Conservation (phyloP, 2,113 vertebrate species). For the Hippolais icterina region DNA sequence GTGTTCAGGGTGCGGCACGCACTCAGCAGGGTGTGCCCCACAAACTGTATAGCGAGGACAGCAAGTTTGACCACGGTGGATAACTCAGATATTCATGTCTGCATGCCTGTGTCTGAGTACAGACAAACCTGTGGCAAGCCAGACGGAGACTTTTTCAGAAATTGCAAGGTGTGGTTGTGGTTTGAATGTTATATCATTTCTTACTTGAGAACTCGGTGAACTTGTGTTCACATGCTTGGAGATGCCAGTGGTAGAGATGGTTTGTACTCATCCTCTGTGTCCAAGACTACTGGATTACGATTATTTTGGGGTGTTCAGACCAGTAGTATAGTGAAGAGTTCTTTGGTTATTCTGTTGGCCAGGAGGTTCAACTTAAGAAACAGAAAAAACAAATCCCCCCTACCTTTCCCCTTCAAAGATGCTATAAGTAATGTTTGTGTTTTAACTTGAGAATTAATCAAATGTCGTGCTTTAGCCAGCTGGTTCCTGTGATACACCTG, state of each 20-base stretch:
- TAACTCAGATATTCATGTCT: not conserved
- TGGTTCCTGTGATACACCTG: not conserved
- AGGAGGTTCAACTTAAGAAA: not conserved
- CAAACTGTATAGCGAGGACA: not conserved
- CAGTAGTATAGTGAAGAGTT: not conserved
- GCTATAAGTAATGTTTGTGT: not conserved
- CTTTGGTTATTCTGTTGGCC: not conserved
- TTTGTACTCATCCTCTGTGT: not conserved
- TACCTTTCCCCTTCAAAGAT: not conserved
- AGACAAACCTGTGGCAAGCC: not conserved
- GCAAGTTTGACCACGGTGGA: not conserved
- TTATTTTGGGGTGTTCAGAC: not conserved
- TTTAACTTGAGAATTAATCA: not conserved
- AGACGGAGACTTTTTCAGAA: not conserved
- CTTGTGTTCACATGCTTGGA: not conserved
- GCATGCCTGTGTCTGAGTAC: not conserved
- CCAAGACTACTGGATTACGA: not conserved
- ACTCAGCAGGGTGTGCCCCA: not conserved
- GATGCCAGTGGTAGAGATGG: not conserved
- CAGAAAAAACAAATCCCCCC: accelerated
- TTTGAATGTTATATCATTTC: not conserved
- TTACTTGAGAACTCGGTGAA: not conserved
- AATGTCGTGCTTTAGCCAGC: not conserved
- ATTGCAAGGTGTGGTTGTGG: conserved; percentile 16
- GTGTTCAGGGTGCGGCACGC: not conserved